Conservation (phyloP, 2,113 vertebrate species). For the Lophura nycthemera region DNA sequence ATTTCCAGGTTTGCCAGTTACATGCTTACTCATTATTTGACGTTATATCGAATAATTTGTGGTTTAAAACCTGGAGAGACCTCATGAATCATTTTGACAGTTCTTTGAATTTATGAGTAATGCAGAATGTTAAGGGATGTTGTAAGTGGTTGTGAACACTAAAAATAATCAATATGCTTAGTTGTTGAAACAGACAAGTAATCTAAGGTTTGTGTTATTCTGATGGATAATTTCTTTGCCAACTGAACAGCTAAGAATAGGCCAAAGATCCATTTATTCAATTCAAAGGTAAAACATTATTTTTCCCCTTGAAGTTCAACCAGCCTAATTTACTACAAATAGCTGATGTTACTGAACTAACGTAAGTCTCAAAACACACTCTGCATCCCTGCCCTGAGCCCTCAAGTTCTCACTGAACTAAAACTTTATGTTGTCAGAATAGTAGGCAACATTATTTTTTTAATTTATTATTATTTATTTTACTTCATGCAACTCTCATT, state of each 20-base stretch:
- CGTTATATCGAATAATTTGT: background rate
- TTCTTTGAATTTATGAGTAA: background rate
- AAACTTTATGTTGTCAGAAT: conserved; percentile 8
- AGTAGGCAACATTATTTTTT: background rate
- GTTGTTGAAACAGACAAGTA: conserved; percentile 10
- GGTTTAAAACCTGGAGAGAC: background rate
- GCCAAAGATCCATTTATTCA: background rate
- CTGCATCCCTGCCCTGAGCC: background rate
- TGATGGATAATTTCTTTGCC: background rate
- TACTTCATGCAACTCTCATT: background rate
- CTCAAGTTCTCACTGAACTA: background rate
- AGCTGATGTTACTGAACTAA: background rate
- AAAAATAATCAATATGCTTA: background rate
- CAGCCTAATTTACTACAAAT: background rate
- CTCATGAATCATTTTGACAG: conserved; percentile 40
- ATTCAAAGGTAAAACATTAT: background rate
- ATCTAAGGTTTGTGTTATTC: background rate
- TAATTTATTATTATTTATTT: background rate
- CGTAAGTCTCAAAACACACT: background rate
- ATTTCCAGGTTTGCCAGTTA: background rate
- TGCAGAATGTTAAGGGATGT: background rate
- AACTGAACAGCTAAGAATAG: background rate
- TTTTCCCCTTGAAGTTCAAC: background rate
- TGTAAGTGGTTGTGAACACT: background rate
- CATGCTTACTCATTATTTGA: background rate